Evolutionary conservation across 2,113 vertebrate species (phyloP).

Genomic region (Hippoglossus stenolepis): DNA sequence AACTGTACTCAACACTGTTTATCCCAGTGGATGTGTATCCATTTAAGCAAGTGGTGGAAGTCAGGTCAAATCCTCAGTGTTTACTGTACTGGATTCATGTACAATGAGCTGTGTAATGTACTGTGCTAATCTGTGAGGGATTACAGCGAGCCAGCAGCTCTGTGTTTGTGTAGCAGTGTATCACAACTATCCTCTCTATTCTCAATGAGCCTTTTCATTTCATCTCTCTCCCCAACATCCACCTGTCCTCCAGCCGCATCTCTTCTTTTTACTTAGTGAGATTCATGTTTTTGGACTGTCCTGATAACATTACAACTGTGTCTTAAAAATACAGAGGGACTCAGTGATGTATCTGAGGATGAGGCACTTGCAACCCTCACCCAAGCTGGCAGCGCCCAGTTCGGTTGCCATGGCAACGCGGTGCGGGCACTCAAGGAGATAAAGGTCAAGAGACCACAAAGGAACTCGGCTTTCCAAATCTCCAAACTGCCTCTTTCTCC

Average conservation of each 20-base stretch:
- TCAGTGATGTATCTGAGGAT: slow-evolving; percentile 11
- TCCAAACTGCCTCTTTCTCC: slow-evolving; percentile 15
- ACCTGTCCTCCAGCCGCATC: not conserved
- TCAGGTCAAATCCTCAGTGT: slow-evolving; percentile 33
- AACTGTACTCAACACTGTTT: too few relatives aligned
- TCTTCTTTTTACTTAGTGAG: not conserved
- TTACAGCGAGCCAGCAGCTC: slow-evolving; percentile 53
- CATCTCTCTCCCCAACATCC: slow-evolving; percentile 1
- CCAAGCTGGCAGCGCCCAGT: slow-evolving; percentile 39
- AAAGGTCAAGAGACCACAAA: slow-evolving; percentile 73
- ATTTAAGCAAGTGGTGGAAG: slow-evolving; percentile 18
- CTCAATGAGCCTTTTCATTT: slow-evolving; percentile 32
- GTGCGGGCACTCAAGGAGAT: slow-evolving; percentile 42
- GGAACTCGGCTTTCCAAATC: slow-evolving; percentile 36
- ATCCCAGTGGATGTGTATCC: not conserved
- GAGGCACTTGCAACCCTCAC: slow-evolving; percentile 20
- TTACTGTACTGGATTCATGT: slow-evolving; percentile 44
- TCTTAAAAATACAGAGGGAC: not conserved
- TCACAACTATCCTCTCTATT: slow-evolving; percentile 45
- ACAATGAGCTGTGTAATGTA: slow-evolving; percentile 61
- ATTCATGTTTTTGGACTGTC: not conserved
- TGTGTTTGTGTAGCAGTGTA: slow-evolving; percentile 52
- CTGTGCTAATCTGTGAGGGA: slow-evolving; percentile 59
- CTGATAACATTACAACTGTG: not conserved
- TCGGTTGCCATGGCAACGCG: slow-evolving; percentile 69